Evolutionary conservation across 2,888 invertebrate genomes (phyloP), one percentile per base, ranked within the genome.

Genomic region (Eubasilissa splendida): DNA sequence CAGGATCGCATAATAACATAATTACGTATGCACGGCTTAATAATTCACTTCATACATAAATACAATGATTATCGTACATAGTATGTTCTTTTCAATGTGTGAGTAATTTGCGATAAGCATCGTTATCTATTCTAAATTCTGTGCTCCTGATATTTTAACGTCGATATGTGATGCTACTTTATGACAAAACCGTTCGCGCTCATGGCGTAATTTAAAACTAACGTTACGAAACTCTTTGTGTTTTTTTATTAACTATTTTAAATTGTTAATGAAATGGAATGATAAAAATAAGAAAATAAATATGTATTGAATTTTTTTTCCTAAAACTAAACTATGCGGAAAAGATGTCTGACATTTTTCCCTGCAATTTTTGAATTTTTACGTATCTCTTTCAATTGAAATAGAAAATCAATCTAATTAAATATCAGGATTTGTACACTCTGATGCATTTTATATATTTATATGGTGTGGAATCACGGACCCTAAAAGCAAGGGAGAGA

Each of bases 61-160:
- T 22, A 22, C 22, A 22, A 22, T 22, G 22, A 22, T 22, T 22
- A 22, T 22, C 1, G 22, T 22, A 22, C 22, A 1, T 22, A 22
- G 22, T 22, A 22, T 22, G 1, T 22, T 22, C 22, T 22, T 22
- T 42, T 42, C 42, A 22, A 22, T 42, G 42, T 42, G 58, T 58
- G 12, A n/a, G 58, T 58, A 11, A 58, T 58, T n/a, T 9, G n/a
- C 58, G 58, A 58, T 58, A n/a, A 58, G n/a, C 12, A 58, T 9
- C 12, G 9, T 58, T 58, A 58, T 31, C 56, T 56, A 31, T 14
- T 56, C 71, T 4, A 8, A 3, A 7, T 56, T 56, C 71, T 73
- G 71, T 42, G 54, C 71, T 73, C 71, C 71, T 9, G 71, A 56
- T 73, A 73, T 73, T 73, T 73, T 8, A 73, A 56, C 71, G 71